Evolutionary conservation across 2,888 invertebrate genomes (phyloP).

Genomic region (Ornithoptera alexandrae): DNA sequence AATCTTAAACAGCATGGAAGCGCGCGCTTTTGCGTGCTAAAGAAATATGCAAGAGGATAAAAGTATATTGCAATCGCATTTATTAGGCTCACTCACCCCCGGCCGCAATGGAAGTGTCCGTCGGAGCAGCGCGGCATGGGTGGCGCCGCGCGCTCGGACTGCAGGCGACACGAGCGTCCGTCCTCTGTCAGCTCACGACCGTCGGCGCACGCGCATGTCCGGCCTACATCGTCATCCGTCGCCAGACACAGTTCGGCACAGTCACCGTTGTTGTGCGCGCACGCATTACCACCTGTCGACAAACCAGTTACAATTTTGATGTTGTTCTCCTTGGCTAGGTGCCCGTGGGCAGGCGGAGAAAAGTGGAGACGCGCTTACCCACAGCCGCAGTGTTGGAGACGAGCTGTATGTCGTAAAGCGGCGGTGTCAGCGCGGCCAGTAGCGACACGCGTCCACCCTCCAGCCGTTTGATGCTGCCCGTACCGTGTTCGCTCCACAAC

Average conservation of each 20-base stretch:
- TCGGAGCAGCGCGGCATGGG: slow-evolving; percentile 46
- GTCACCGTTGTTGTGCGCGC: slow-evolving; percentile 60
- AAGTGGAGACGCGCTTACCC: slow-evolving; percentile 48
- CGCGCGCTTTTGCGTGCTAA: no score
- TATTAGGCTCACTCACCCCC: slow-evolving; percentile 42
- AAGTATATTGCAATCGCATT: no score
- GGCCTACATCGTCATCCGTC: slow-evolving; percentile 66
- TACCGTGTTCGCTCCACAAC: slow-evolving; percentile 85
- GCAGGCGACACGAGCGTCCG: slow-evolving; percentile 42
- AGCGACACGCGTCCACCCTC: slow-evolving; percentile 75
- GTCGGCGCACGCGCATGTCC: slow-evolving; percentile 76
- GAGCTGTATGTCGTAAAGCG: slow-evolving; percentile 84
- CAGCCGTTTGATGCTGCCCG: slow-evolving; percentile 83
- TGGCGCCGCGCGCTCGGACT: slow-evolving; percentile 39
- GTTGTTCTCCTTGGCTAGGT: no score
- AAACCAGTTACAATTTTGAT: no score
- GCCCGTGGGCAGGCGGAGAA: no score
- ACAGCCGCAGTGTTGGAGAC: slow-evolving; percentile 80
- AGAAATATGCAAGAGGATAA: no score
- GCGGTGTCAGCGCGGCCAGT: slow-evolving; percentile 81
- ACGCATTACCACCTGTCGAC: slow-evolving; percentile 54
- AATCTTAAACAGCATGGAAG: no score
- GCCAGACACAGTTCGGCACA: slow-evolving; percentile 88
- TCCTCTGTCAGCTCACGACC: slow-evolving; percentile 31
- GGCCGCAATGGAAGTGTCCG: slow-evolving; percentile 79